These are phyloP conservation scores for Oceanites oceanicus DNA, from an alignment of 2,113 vertebrate genomes.

Conservation along the genomic window DNA sequence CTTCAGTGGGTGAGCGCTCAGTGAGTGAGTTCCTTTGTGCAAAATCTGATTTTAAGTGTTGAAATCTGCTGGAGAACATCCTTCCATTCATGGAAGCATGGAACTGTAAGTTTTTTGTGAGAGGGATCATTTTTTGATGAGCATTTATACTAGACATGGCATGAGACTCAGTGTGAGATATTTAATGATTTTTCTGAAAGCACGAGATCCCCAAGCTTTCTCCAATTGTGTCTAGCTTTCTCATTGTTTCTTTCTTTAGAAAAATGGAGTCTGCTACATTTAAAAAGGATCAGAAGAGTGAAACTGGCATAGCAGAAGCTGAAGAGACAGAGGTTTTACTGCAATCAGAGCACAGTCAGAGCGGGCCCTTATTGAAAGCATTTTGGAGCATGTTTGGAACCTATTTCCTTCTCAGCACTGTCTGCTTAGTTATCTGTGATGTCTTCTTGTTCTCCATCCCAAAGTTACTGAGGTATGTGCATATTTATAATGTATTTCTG, in stretches of 20 bases:
- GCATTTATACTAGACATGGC: neutral
- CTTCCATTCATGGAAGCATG: neutral
- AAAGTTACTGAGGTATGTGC: conserved; percentile 85
- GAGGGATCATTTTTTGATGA: neutral
- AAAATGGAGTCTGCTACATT: conserved; percentile 32
- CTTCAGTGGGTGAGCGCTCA: neutral
- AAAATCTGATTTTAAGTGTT: neutral
- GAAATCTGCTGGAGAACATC: neutral
- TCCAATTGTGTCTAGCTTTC: neutral
- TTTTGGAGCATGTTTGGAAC: conserved; percentile 83
- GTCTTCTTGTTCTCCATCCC: conserved; percentile 88
- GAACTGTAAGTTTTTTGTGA: neutral
- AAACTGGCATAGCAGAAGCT: conserved; percentile 52
- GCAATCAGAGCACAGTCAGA: conserved; percentile 68
- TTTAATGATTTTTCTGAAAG: neutral
- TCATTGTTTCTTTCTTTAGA: conserved; percentile 59
- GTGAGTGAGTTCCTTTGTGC: neutral
- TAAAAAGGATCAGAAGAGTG: conserved; percentile 35
- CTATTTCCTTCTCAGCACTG: conserved; percentile 84
- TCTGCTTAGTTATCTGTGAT: conserved; percentile 83
- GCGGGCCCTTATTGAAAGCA: conserved; percentile 77
- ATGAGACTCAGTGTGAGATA: neutral
- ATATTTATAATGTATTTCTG: neutral
- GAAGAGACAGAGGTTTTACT: conserved; percentile 82
- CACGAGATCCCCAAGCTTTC: neutral